A percentile compares a stretch with the other conserved stretches of the same genome.
Conservation (phyloP, 2,797 vertebrate genomes). For the Sebastes taczanowskii region DNA sequence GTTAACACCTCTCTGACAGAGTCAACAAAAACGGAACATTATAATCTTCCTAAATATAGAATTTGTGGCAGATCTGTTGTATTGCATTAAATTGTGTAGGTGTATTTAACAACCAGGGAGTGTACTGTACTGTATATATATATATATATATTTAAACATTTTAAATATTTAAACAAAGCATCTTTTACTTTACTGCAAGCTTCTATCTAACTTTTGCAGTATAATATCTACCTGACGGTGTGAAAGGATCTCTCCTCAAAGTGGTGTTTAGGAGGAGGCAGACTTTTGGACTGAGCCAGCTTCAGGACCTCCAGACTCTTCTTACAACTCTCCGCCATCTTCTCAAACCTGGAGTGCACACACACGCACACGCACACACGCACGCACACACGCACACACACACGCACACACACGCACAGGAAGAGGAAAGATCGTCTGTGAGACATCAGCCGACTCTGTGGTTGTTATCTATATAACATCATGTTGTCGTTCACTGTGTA, state of each 20-base stretch:
- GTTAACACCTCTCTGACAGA: no score
- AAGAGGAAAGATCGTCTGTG: no score
- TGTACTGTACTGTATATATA: not conserved
- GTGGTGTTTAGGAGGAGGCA: constrained; percentile 93
- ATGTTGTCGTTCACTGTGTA: rapidly evolving
- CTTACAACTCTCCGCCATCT: constrained; percentile 90
- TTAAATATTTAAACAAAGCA: not conserved
- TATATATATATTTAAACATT: not conserved
- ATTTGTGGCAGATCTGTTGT: not conserved
- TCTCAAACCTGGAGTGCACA: constrained; percentile 89
- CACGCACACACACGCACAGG: not conserved
- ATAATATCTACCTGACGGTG: constrained; percentile 86
- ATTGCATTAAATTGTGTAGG: not conserved
- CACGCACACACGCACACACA: not conserved
- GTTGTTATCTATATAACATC: no score
- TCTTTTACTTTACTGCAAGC: not conserved
- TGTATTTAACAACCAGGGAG: not conserved
- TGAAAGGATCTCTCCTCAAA: constrained; percentile 93
- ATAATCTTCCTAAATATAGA: not conserved
- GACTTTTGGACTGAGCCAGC: constrained; percentile 88
- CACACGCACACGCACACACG: not conserved
- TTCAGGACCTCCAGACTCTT: constrained; percentile 92
- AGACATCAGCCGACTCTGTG: no score
- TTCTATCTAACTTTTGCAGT: not conserved
- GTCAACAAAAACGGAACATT: no score